Conservation (phyloP, 1,140 invertebrate species). For the Forficula auricularia region DNA sequence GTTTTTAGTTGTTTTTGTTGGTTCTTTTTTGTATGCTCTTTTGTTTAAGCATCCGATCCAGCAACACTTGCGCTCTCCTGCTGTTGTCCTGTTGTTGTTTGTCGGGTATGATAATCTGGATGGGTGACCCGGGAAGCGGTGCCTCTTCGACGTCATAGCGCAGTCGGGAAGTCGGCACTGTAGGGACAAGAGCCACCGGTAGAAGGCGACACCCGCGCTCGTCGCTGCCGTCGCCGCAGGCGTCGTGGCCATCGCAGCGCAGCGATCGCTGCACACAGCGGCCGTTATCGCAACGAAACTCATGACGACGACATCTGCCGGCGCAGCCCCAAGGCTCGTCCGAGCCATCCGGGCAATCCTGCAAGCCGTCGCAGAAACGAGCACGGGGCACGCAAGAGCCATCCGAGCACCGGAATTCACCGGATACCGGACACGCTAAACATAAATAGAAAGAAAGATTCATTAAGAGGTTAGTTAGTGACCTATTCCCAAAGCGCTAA, state of each 20-base stretch:
- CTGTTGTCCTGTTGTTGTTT: too few species aligned
- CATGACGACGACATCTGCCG: conserved; percentile 32
- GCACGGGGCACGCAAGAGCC: conserved; percentile 39
- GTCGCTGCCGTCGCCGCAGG: conserved; percentile 37
- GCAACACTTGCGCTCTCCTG: too few species aligned
- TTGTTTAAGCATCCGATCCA: too few species aligned
- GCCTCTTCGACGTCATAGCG: too few species aligned
- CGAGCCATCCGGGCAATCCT: conserved; percentile 44
- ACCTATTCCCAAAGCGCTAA: conserved; percentile 4
- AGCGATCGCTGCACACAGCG: conserved; percentile 31
- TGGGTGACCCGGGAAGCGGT: too few species aligned
- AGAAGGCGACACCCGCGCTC: conserved; percentile 19
- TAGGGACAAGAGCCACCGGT: neutral
- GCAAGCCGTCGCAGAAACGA: conserved; percentile 41
- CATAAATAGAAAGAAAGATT: conserved; percentile 7
- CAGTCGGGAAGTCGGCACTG: too few species aligned
- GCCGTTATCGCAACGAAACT: conserved; percentile 34
- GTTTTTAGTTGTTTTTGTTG: too few species aligned
- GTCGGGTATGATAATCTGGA: too few species aligned
- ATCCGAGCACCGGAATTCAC: conserved; percentile 37
- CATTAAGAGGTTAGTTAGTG: conserved; percentile 6
- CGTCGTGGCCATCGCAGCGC: conserved; percentile 33
- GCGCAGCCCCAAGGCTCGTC: conserved; percentile 45
- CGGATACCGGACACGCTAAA: conserved; percentile 27
- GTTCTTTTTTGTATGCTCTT: too few species aligned